Base-by-base conservation (phyloP, 2,888 invertebrate genomes). In the Hecatera dysodea region DNA sequence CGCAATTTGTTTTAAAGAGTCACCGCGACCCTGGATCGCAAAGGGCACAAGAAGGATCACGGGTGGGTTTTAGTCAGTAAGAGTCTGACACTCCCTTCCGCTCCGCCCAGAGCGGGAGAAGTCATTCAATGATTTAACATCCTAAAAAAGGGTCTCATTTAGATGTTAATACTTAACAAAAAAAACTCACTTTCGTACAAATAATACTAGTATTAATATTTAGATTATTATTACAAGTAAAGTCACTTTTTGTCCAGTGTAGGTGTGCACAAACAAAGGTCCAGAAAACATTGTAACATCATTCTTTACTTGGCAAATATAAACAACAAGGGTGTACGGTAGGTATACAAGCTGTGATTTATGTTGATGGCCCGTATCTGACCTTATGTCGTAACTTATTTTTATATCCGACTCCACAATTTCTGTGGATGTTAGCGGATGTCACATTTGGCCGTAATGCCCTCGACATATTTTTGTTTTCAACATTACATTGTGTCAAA, bases 381-480 rank as follows among this genome's bases (percentile, higher is more conserved):
- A 86, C 79, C 82, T 82, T 80, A 81, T 78, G 83, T 85, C 84
- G 83, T 89, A 87, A 88, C 87, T 87, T 88, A 88, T 88, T 84
- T 88, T 88, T 88, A 84, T 85, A 78, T 78, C 76, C 67, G 67
- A 83, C 71, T 86, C 78, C 78, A 85, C 78, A 80, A 85, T 84
- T 86, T 81, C 86, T 83, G 76, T 67, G 67, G 68, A 81, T 77
- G 81, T 81, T 77, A 72, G 74, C 72, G 71, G 56, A 61, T 82
- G 83, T 80, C 81, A 68, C 83, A 82, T 83, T 83, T 82, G 68
- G 67, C 53, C 29, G 71, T 83, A 82, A 82, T 82, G 64, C 57
- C 33, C 36, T 61, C 46, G 65, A 82, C 74, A 71, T 82, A 82
- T 81, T 79, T 74, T 60, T 78, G 57, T 65, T 75, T 67, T 46